These are phyloP conservation scores for Coracias cyanogaster DNA, from an alignment of 2,797 vertebrate genomes.

Conservation along the genomic window DNA sequence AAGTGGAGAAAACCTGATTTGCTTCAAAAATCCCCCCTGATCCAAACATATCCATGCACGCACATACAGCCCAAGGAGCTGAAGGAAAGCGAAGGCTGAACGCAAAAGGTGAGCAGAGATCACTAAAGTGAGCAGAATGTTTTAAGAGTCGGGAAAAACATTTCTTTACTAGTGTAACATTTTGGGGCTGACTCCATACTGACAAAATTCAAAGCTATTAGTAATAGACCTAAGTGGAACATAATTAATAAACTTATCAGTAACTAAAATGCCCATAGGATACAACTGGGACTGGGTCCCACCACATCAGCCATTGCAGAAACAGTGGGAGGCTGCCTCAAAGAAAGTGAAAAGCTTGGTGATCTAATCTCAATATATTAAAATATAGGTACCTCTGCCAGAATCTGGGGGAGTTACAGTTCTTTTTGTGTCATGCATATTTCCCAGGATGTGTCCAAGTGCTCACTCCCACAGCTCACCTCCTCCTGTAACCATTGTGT, in stretches of 20 bases:
- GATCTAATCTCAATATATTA: neutral
- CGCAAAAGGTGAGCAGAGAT: neutral
- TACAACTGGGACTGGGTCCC: neutral
- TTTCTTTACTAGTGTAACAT: neutral
- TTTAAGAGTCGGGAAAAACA: neutral
- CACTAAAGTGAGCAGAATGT: neutral
- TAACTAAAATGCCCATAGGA: neutral
- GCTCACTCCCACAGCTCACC: neutral
- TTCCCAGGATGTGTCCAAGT: neutral
- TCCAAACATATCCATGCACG: neutral
- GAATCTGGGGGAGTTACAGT: neutral
- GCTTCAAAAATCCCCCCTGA: neutral
- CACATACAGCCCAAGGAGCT: accelerated
- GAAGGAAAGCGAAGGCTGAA: neutral
- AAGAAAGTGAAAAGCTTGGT: neutral
- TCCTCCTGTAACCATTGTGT: neutral
- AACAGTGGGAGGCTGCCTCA: neutral
- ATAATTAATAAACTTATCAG: neutral
- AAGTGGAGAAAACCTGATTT: neutral
- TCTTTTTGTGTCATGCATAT: neutral
- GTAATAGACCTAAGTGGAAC: neutral
- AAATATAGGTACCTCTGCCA: neutral
- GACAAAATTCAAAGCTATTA: neutral
- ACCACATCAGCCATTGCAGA: neutral
- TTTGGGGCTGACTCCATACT: neutral